A percentile compares a stretch with the other conserved stretches of the same genome.
Conservation (phyloP, 1,140 invertebrate species). For the Lucilia sericata region DNA sequence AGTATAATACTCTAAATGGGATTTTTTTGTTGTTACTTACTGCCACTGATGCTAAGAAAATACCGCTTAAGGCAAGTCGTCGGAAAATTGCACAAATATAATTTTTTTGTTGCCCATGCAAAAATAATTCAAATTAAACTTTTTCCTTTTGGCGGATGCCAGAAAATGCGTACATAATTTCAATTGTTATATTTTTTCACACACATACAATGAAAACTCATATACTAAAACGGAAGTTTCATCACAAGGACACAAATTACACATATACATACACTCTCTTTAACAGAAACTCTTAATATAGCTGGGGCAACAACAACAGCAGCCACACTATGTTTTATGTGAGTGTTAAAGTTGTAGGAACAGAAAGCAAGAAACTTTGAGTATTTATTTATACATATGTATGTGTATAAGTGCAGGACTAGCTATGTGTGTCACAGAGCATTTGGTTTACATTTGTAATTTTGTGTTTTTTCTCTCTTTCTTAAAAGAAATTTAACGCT, state of each 20-base stretch:
- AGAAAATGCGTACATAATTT: conserved; percentile 41
- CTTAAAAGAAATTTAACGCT: conserved; percentile 1
- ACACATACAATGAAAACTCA: neutral
- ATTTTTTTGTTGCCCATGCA: conserved; percentile 23
- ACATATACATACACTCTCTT: neutral
- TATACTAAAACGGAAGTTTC: neutral
- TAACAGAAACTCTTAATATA: too few relatives aligned
- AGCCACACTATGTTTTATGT: neutral
- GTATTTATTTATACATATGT: neutral
- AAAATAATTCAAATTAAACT: conserved; percentile 43
- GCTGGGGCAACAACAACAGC: neutral
- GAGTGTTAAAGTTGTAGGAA: neutral
- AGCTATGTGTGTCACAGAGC: neutral
- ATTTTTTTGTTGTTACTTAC: conserved; percentile 21
- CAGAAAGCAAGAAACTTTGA: neutral
- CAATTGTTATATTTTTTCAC: conserved; percentile 26
- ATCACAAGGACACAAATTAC: neutral
- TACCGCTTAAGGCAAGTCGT: conserved; percentile 39
- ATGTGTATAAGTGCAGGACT: neutral
- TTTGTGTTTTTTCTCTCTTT: neutral
- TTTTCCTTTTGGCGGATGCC: conserved; percentile 37
- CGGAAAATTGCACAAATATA: conserved; percentile 28
- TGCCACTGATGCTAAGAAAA: neutral
- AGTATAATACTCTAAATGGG: conserved; percentile 30
- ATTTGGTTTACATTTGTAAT: neutral